Conservation (phyloP, 2,888 invertebrate species). For the Drosophila lutescens region DNA sequence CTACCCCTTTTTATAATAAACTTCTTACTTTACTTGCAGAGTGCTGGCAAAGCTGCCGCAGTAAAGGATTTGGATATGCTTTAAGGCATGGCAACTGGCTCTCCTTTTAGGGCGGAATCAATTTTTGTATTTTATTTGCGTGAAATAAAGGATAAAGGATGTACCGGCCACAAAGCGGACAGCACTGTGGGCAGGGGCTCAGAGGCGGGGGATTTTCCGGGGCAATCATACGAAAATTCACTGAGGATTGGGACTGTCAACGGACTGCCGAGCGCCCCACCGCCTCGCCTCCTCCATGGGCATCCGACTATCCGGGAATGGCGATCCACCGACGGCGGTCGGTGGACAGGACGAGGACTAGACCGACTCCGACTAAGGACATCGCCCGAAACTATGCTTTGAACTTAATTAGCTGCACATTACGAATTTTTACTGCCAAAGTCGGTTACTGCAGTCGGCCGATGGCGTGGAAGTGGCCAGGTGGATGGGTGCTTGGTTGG, state of each 20-base stretch:
- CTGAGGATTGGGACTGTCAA: slow-evolving; percentile 38
- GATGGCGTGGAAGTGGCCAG: slow-evolving; percentile 27
- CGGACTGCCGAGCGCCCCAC: background rate
- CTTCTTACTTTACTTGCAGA: background rate
- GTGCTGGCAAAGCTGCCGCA: background rate
- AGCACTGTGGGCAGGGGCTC: slow-evolving; percentile 6
- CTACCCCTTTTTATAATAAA: background rate
- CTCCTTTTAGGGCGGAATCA: slow-evolving; percentile 22
- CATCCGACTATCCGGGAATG: background rate
- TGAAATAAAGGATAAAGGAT: slow-evolving; percentile 39
- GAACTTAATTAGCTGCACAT: slow-evolving; percentile 80
- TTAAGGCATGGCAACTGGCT: slow-evolving; percentile 7
- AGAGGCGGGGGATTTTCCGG: slow-evolving; percentile 14
- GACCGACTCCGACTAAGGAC: slow-evolving; percentile 8
- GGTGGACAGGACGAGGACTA: slow-evolving; percentile 23
- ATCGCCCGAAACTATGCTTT: slow-evolving; percentile 72
- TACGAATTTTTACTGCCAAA: slow-evolving; percentile 53
- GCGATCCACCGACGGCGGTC: slow-evolving; percentile 16
- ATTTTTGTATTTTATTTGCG: slow-evolving; percentile 42
- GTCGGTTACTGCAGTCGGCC: slow-evolving; percentile 61
- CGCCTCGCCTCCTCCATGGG: too few relatives aligned
- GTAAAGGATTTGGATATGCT: slow-evolving; percentile 22
- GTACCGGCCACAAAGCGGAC: slow-evolving; percentile 37
- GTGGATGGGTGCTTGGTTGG: background rate
- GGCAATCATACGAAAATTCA: slow-evolving; percentile 40